These are phyloP conservation scores for Okamejei kenojei DNA, from an alignment of 2,797 vertebrate genomes.

Conservation along the genomic window DNA sequence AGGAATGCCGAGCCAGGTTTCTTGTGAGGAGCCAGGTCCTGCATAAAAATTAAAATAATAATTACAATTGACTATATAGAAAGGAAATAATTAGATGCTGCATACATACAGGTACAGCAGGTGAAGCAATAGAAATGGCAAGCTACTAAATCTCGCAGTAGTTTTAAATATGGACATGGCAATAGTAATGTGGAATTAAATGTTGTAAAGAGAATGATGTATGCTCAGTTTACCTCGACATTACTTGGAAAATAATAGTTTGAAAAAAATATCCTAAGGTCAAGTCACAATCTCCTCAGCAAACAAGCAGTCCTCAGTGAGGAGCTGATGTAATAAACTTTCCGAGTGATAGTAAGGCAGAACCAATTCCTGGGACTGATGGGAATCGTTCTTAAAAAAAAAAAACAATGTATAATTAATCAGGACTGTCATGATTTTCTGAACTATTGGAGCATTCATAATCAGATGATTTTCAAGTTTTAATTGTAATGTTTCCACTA, in stretches of 20 bases:
- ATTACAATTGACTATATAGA: neutral
- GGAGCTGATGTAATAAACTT: neutral
- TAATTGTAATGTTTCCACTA: neutral
- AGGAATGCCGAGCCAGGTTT: constrained; percentile 82
- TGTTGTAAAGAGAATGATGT: too few relatives aligned
- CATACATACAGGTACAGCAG: too few relatives aligned
- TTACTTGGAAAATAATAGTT: too few relatives aligned
- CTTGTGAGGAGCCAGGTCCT: constrained; percentile 79
- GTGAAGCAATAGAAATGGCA: neutral
- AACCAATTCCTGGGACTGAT: neutral
- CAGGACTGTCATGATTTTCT: neutral
- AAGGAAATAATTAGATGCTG: neutral
- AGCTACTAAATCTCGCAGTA: too few relatives aligned
- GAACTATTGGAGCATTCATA: neutral
- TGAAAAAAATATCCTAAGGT: too few relatives aligned
- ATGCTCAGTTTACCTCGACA: too few relatives aligned
- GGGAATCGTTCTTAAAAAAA: neutral
- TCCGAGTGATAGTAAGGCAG: too few relatives aligned
- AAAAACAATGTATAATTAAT: neutral
- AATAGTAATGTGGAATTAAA: neutral
- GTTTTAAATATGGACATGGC: neutral
- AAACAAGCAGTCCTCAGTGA: too few relatives aligned
- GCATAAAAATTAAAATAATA: constrained; percentile 38
- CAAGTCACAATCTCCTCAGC: too few relatives aligned
- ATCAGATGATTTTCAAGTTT: neutral